Conservation (phyloP, 2,888 invertebrate genomes). For the Eupithecia subfuscata region DNA sequence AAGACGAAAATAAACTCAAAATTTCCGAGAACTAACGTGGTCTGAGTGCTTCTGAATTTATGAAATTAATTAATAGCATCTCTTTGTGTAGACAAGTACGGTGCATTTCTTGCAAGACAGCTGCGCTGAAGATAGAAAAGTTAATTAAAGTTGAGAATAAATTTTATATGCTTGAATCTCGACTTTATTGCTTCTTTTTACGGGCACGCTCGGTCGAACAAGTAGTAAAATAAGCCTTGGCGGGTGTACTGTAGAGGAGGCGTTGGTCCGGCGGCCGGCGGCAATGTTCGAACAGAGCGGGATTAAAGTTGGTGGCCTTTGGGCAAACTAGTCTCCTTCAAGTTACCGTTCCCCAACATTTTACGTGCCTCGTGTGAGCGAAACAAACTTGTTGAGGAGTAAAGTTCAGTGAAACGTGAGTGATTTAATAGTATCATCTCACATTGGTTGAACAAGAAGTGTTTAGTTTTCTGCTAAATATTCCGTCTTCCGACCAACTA, state of each 20-base stretch:
- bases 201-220: constrained; percentile 35
- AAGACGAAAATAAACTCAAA: neutral
- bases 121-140: constrained; percentile 39
- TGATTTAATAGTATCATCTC: constrained; percentile 2
- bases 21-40: neutral
- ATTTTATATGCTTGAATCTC: constrained; percentile 44
- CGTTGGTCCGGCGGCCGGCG: constrained; percentile 22
- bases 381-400: constrained; percentile 9
- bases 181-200: constrained; percentile 46
- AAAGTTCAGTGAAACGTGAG: constrained; percentile 12
- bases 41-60: constrained; percentile 18
- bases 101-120: constrained; percentile 39
- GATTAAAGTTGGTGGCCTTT: constrained; percentile 19
- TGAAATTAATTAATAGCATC: constrained; percentile 23
- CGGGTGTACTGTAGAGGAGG: constrained; percentile 29
- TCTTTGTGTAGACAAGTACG: constrained; percentile 26
- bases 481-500: neutral
- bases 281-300: constrained; percentile 17
- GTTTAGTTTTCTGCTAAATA: neutral
- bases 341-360: constrained; percentile 14
- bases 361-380: constrained; percentile 8
- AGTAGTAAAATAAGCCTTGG: constrained; percentile 43
- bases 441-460: neutral
- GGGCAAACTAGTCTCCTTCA: constrained; percentile 12
- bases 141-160: constrained; percentile 43